Evolutionary conservation across 2,113 vertebrate species (phyloP).

Genomic region (Australoheros scitulus): DNA sequence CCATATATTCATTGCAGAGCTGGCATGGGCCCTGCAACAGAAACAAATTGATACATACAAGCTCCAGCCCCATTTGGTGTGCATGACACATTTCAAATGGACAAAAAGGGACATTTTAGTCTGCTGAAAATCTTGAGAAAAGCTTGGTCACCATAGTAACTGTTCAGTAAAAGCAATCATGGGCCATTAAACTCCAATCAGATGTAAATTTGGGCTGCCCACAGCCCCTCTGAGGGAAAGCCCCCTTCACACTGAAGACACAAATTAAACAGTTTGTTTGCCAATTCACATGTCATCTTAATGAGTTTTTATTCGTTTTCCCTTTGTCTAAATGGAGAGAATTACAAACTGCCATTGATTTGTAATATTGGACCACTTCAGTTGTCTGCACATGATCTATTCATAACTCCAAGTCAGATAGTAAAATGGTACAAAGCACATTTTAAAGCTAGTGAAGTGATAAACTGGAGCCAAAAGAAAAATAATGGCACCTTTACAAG

Average conservation of each 20-base stretch:
- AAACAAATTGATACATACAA: constrained; percentile 96
- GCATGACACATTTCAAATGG: constrained; percentile 84
- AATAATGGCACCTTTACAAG: neutral
- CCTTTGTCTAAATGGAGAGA: constrained; percentile 88
- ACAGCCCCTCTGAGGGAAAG: constrained; percentile 62
- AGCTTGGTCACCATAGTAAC: constrained; percentile 85
- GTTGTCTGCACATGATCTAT: constrained; percentile 45
- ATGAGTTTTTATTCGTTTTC: constrained; percentile 86
- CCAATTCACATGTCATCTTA: constrained; percentile 91
- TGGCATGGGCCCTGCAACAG: constrained; percentile 82
- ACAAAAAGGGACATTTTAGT: constrained; percentile 89
- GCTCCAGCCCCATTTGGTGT: constrained; percentile 82
- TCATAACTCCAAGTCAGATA: constrained; percentile 43
- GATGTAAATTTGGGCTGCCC: constrained; percentile 87
- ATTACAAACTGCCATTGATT: constrained; percentile 86
- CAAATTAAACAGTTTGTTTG: constrained; percentile 94
- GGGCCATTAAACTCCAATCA: constrained; percentile 93
- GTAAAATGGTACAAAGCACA: constrained; percentile 35
- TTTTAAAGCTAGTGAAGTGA: constrained; percentile 14
- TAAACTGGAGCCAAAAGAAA: neutral
- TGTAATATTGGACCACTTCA: constrained; percentile 86
- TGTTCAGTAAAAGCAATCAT: constrained; percentile 79
- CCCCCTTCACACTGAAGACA: constrained; percentile 79
- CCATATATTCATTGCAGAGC: constrained; percentile 89
- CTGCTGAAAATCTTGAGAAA: constrained; percentile 92